Conservation (phyloP, 1,140 invertebrate genomes). For the Drosophila malerkotliana region DNA sequence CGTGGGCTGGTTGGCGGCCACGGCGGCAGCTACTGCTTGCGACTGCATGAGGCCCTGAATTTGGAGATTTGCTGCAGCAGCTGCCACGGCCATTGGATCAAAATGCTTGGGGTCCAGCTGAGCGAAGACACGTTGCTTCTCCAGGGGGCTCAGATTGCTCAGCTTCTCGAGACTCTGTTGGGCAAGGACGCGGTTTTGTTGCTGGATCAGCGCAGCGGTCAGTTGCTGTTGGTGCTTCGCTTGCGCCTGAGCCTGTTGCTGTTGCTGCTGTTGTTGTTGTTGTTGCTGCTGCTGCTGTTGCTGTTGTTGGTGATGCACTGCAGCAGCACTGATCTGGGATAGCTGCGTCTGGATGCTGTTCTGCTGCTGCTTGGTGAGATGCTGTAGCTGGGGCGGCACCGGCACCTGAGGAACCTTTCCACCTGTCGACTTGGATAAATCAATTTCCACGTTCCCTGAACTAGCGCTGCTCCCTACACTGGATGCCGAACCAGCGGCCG, state of each 20-base stretch:
- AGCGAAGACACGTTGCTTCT: slow-evolving; percentile 85
- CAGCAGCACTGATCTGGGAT: slow-evolving; percentile 73
- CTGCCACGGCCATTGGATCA: slow-evolving; percentile 80
- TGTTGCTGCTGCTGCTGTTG: slow-evolving; percentile 76
- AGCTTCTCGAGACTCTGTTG: slow-evolving; percentile 86
- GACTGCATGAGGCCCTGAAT: slow-evolving; percentile 79
- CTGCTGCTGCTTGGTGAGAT: slow-evolving; percentile 81
- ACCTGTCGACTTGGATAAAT: slow-evolving; percentile 70
- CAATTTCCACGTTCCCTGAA: slow-evolving; percentile 66
- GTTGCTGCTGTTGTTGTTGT: slow-evolving; percentile 74
- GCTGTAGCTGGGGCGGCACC: slow-evolving; percentile 68
- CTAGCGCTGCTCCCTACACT: slow-evolving; percentile 37
- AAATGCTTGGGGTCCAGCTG: slow-evolving; percentile 84
- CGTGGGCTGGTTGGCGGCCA: slow-evolving; percentile 61
- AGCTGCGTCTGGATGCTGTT: slow-evolving; percentile 77
- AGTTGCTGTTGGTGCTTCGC: slow-evolving; percentile 83
- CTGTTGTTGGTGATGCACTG: slow-evolving; percentile 70
- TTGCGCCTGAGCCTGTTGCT: slow-evolving; percentile 47
- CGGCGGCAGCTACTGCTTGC: slow-evolving; percentile 71
- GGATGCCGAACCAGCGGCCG: slow-evolving; percentile 28
- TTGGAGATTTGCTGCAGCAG: slow-evolving; percentile 78
- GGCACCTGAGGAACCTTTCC: slow-evolving; percentile 55
- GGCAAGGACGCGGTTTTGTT: slow-evolving; percentile 86
- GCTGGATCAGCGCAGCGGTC: slow-evolving; percentile 86
- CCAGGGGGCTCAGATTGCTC: slow-evolving; percentile 84